These are phyloP conservation scores for Manacus vitellinus DNA, from an alignment of 2,113 vertebrate genomes.

Conservation along the genomic window DNA sequence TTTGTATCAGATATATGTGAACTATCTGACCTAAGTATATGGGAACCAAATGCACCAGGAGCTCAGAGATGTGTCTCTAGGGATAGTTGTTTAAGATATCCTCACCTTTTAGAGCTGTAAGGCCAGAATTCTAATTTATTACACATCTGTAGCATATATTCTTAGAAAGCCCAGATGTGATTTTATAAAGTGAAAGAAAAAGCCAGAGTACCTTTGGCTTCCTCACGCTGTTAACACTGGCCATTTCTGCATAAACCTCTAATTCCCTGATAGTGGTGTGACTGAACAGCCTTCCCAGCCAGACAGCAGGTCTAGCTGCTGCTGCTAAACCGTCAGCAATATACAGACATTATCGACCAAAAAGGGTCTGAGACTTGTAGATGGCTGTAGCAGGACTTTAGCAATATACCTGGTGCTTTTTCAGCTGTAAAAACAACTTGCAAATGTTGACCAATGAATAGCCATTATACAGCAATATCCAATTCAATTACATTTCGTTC, in stretches of 20 bases:
- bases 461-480: not conserved
- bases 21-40: not conserved
- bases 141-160: not conserved
- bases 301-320: not conserved
- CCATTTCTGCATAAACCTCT: not conserved
- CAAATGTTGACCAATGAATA: not conserved
- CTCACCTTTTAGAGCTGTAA: not conserved
- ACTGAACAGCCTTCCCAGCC: not conserved
- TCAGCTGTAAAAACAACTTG: not conserved
- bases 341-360: not conserved
- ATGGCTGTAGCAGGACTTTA: not conserved
- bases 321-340: not conserved
- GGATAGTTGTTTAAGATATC: not conserved
- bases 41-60: not conserved
- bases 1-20: not conserved
- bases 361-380: not conserved
- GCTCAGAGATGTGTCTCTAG: not conserved
- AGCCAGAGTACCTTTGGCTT: not conserved
- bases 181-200: not conserved
- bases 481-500: not conserved
- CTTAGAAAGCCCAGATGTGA: not conserved
- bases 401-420: not conserved
- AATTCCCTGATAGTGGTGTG: not conserved
- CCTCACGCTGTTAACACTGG: not conserved
- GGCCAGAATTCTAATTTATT: not conserved